phyloP scores from a whole-genome alignment of 2,888 invertebrate genomes.

The Epirrhoe tristata region DNA sequence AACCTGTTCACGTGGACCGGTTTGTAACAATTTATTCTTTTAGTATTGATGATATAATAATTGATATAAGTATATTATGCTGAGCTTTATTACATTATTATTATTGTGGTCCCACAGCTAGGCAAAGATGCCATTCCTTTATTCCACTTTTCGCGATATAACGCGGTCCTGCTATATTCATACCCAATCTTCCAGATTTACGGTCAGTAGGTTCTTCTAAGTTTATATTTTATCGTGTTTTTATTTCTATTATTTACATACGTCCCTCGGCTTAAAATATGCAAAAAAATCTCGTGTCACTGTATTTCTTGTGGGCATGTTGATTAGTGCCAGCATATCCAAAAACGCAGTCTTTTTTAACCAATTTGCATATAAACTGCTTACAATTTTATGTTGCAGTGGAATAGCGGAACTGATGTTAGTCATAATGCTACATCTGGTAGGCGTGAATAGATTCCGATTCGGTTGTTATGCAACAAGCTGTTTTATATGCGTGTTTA shows the following conservation, averaged over 20 bases:
- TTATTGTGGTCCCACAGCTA: too few relatives aligned
- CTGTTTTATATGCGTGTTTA: conserved; percentile 3
- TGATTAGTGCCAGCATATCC: not conserved
- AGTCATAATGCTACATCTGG: conserved; percentile 5
- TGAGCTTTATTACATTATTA: too few relatives aligned
- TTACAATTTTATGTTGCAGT: not conserved
- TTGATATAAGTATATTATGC: not conserved
- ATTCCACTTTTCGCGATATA: too few relatives aligned
- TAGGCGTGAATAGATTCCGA: conserved; percentile 9
- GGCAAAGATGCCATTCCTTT: too few relatives aligned
- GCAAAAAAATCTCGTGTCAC: too few relatives aligned
- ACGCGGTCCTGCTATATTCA: too few relatives aligned
- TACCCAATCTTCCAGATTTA: too few relatives aligned
- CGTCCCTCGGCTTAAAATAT: too few relatives aligned
- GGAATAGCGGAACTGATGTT: conserved; percentile 3
- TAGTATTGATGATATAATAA: not conserved
- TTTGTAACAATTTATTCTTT: conserved; percentile 20
- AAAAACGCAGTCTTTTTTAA: not conserved
- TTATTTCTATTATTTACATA: too few relatives aligned
- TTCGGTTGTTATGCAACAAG: conserved; percentile 8
- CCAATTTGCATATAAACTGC: not conserved
- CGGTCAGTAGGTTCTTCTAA: too few relatives aligned
- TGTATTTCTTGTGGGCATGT: too few relatives aligned
- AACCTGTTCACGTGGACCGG: conserved; percentile 32
- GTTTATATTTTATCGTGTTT: too few relatives aligned